Evolutionary conservation across 2,888 invertebrate species (phyloP), one percentile per base, ranked within the genome.

Genomic region (Parapristionchus giblindavisi): DNA sequence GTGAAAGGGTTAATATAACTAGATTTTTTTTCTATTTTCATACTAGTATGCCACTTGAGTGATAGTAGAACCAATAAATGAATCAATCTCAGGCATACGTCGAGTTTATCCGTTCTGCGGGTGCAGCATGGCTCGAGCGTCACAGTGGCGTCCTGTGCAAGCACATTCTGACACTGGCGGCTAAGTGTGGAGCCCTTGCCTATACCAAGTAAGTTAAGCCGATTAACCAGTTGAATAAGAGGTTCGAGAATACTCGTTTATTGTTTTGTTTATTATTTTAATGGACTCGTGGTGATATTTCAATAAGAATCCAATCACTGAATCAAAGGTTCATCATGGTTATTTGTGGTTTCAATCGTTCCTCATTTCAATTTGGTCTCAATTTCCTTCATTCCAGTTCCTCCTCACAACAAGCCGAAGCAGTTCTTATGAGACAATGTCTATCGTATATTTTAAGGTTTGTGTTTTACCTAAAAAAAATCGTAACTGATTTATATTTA

Each of bases 351-450:
- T n/a, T n/a, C n/a, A n/a, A n/a, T n/a, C n/a, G n/a, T n/a, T n/a
- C n/a, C n/a, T n/a, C n/a, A n/a, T n/a, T n/a, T n/a, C n/a, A n/a
- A n/a, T n/a, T n/a, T n/a, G n/a, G n/a, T n/a, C n/a, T n/a, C n/a
- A n/a, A n/a, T n/a, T n/a, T n/a, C n/a, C n/a, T 43, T 24, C 80
- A 3, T 52, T 52, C 40, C 77, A 86, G 85, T 61, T 83, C 79
- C 54, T 75, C 80, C 0, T 43, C 79, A 6, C 84, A 83, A 63
- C 75, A 80, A 11, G 51, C 79, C 3, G 98, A 99, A 88, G 96
- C 97, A 0, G 96, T 98, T 1, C 96, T 97, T 89, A 96, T 97
- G 0, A 92, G 98, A 82, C 96, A 96, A 89, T 99, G 98, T 89
- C 94, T 98, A 77, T 94, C 94, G 88, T 99, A 96, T 89, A 95